A percentile compares a stretch with the other conserved stretches of the same genome.
Evolutionary conservation across 1,140 invertebrate species (phyloP).

Genomic region (Ips typographus): DNA sequence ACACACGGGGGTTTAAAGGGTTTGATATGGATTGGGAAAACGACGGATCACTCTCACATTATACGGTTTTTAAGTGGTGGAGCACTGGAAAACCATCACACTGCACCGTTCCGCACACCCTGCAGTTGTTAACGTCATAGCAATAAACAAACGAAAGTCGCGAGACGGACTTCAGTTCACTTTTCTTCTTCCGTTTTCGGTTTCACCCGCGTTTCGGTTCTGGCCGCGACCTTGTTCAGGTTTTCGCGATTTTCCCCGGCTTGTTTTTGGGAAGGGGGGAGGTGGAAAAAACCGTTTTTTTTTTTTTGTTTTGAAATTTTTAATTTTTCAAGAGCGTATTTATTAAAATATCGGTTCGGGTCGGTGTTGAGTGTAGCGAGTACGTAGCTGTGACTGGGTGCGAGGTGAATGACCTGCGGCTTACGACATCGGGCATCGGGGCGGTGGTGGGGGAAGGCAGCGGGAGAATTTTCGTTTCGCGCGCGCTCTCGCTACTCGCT

Average conservation of each 20-base stretch:
- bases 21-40: too few relatives aligned
- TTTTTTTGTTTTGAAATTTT: too few relatives aligned
- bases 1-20: too few relatives aligned
- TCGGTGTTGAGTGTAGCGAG: slow-evolving; percentile 44
- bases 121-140: neutral
- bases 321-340: too few relatives aligned
- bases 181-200: slow-evolving; percentile 16
- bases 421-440: slow-evolving; percentile 42
- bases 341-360: slow-evolving; percentile 32
- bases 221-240: neutral
- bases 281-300: neutral
- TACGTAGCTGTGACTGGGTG: slow-evolving; percentile 48
- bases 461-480: slow-evolving; percentile 47
- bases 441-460: slow-evolving; percentile 43
- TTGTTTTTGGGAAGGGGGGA: neutral
- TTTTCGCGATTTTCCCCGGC: neutral
- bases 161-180: slow-evolving; percentile 17
- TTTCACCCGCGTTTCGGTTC: slow-evolving; percentile 7
- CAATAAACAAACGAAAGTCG: slow-evolving; percentile 24
- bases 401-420: slow-evolving; percentile 52
- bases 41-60: too few relatives aligned
- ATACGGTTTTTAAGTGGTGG: too few relatives aligned
- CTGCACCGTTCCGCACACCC: neutral
- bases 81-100: too few relatives aligned
- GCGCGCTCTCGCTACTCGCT: slow-evolving; percentile 23